Evolutionary conservation across 1,140 invertebrate species (phyloP).

Genomic region (Sycophila sp.): DNA sequence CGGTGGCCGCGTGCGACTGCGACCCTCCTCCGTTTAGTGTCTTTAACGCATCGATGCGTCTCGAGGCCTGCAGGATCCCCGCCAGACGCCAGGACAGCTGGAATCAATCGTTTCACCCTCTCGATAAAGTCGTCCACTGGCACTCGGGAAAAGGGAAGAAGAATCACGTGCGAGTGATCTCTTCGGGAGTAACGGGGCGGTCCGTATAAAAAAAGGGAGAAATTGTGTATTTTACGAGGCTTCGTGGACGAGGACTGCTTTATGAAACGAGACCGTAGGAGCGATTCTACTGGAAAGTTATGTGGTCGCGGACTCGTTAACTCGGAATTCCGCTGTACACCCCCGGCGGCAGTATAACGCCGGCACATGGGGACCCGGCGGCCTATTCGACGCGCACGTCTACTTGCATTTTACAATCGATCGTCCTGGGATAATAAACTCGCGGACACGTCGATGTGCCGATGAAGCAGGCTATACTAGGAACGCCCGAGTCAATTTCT

Average conservation of each 20-base stretch:
- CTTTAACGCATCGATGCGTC: slow-evolving; percentile 49
- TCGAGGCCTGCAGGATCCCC: slow-evolving; percentile 51
- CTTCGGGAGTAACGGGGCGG: too few species aligned
- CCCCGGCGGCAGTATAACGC: neutral
- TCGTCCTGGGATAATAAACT: neutral
- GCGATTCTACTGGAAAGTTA: neutral
- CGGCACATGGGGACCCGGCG: neutral
- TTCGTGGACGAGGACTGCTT: too few species aligned
- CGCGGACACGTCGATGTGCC: neutral
- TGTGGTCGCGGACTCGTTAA: neutral
- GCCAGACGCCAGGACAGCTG: slow-evolving; percentile 57
- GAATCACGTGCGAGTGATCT: too few species aligned
- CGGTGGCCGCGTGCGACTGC: slow-evolving; percentile 22
- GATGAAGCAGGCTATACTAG: too few species aligned
- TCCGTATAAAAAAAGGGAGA: too few species aligned
- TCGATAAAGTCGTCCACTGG: too few species aligned
- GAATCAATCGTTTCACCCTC: too few species aligned
- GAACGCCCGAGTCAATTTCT: too few species aligned
- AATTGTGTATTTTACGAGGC: too few species aligned
- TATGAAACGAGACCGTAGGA: too few species aligned
- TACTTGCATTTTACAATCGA: slow-evolving; percentile 11
- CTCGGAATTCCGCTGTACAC: neutral
- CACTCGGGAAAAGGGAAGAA: too few species aligned
- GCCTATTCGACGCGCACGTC: neutral
- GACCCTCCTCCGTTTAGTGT: slow-evolving; percentile 47